phyloP scores from a whole-genome alignment of 2,888 invertebrate genomes.

The Tenthredo livida region DNA sequence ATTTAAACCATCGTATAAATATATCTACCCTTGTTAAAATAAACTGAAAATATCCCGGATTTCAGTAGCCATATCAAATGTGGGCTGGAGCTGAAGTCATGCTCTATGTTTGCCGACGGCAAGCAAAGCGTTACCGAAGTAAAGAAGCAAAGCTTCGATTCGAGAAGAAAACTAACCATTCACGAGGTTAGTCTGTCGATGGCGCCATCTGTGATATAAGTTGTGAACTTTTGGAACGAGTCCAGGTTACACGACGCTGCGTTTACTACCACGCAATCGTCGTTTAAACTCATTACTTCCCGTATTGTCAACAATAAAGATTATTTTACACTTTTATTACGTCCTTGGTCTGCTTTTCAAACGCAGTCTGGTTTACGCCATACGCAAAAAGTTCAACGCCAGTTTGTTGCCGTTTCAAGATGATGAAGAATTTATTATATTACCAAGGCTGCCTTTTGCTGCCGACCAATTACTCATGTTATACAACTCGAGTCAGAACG shows the following conservation, averaged over 20 bases:
- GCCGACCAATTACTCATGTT: not conserved
- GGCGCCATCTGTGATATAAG: constrained; percentile 39
- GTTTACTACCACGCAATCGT: not conserved
- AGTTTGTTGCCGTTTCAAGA: constrained; percentile 2
- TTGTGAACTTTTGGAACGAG: not conserved
- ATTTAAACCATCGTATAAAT: constrained; percentile 22
- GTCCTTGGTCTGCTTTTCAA: constrained; percentile 44
- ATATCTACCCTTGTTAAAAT: constrained; percentile 31
- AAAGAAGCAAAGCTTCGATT: not conserved
- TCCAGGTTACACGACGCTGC: constrained; percentile 33
- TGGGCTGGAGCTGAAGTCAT: not conserved
- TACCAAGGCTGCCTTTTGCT: not conserved
- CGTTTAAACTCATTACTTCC: not conserved
- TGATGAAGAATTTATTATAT: constrained; percentile 2
- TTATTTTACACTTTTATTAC: constrained; percentile 37
- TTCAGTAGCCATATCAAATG: not conserved
- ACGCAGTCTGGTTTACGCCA: not conserved
- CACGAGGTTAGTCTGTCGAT: constrained; percentile 38
- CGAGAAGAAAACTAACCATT: constrained; percentile 36
- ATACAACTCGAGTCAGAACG: not conserved
- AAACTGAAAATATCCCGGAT: not conserved
- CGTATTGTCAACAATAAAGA: constrained; percentile 21
- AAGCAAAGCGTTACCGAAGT: not conserved
- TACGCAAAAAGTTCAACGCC: not conserved
- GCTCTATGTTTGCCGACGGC: constrained; percentile 31